These are phyloP conservation scores for Anastrepha ludens DNA, from an alignment of 1,140 invertebrate genomes.

Conservation along the genomic window DNA sequence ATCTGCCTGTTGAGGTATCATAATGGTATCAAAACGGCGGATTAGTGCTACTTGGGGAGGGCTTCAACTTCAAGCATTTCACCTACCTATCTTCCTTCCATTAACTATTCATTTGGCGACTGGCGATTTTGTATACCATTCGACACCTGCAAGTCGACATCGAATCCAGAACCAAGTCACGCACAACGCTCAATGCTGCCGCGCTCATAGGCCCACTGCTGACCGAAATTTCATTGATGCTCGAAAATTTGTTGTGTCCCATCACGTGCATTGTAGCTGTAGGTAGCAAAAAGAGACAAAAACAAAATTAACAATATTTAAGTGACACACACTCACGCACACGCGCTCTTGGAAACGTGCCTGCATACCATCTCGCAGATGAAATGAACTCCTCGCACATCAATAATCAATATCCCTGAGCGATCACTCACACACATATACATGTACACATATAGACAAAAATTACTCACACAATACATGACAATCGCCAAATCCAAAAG, in stretches of 20 bases:
- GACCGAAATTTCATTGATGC: not conserved
- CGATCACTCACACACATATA: not conserved
- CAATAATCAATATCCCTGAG: not conserved
- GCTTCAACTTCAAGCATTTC: no score
- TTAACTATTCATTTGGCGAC: no score
- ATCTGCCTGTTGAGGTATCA: no score
- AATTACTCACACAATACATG: not conserved
- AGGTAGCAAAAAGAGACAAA: not conserved
- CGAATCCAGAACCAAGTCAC: no score
- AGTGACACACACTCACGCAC: not conserved
- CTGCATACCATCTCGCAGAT: not conserved
- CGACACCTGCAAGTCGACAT: no score
- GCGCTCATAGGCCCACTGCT: no score
- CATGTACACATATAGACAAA: not conserved
- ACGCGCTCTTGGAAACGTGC: not conserved
- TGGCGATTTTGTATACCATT: no score
- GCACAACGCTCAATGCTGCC: no score
- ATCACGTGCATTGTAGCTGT: not conserved
- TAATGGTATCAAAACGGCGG: no score
- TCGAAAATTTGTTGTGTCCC: not conserved
- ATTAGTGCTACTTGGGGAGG: no score
- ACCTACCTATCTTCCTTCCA: no score
- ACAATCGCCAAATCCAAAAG: not conserved
- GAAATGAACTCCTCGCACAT: not conserved
- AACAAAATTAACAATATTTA: no score